Conservation (phyloP, 2,113 vertebrate genomes). For the Solea solea region DNA sequence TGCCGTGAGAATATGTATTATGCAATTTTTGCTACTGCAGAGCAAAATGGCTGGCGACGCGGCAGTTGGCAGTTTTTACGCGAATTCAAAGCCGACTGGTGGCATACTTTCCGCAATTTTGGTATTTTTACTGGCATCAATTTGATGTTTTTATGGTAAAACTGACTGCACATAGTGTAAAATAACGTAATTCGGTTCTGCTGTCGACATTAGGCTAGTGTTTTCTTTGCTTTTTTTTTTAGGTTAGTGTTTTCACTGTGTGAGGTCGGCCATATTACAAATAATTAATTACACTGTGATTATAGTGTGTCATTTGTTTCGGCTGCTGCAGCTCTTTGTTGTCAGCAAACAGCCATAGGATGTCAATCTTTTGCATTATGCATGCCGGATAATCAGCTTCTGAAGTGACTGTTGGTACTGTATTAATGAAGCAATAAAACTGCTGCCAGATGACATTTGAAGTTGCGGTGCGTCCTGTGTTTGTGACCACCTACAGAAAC, state of each 20-base stretch:
- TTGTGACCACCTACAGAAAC: conserved; percentile 49
- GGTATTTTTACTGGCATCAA: too few relatives aligned
- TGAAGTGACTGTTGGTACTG: conserved; percentile 26
- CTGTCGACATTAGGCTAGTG: too few relatives aligned
- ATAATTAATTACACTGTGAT: conserved; percentile 29
- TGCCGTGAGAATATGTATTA: too few relatives aligned
- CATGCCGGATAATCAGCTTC: conserved; percentile 57
- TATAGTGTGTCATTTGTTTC: conserved; percentile 14
- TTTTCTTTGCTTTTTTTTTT: too few relatives aligned
- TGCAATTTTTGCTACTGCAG: too few relatives aligned
- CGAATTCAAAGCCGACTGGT: too few relatives aligned
- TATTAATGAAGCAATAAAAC: conserved; percentile 45
- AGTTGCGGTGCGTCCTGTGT: conserved; percentile 43
- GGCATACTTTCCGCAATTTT: too few relatives aligned
- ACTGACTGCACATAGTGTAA: too few relatives aligned
- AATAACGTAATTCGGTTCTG: too few relatives aligned
- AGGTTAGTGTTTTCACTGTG: conserved; percentile 7
- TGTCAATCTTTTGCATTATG: conserved; percentile 53
- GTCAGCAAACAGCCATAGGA: conserved; percentile 36
- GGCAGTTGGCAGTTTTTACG: too few relatives aligned
- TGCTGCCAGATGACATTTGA: conserved; percentile 51
- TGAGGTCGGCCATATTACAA: conserved; percentile 18
- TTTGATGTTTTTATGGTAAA: too few relatives aligned
- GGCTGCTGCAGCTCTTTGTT: conserved; percentile 32
- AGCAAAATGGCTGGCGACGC: too few relatives aligned